Evolutionary conservation across 2,113 vertebrate species (phyloP).

Genomic region (Sinocyclocheilus rhinocerous): DNA sequence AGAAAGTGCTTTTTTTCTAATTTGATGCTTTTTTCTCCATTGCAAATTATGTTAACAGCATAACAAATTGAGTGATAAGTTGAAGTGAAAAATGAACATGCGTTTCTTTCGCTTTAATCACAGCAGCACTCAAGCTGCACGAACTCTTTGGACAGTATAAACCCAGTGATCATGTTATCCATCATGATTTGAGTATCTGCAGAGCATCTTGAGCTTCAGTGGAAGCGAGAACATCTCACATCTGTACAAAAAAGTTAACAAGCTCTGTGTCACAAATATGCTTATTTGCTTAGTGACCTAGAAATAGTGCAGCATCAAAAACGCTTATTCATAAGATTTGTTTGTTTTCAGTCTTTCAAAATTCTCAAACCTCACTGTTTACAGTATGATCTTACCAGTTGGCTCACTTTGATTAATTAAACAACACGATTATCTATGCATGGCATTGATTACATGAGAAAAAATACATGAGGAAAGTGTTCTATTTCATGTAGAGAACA

Average conservation of each 20-base stretch:
- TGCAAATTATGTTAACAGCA: neutral
- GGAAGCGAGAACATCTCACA: neutral
- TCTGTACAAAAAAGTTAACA: slow-evolving; percentile 1
- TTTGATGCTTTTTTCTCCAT: neutral
- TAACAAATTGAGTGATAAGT: neutral
- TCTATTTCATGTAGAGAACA: neutral
- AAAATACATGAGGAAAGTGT: neutral
- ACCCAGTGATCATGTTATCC: neutral
- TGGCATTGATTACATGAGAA: neutral
- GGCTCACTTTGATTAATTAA: neutral
- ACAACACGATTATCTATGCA: neutral
- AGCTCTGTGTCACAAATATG: neutral
- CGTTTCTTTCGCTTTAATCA: neutral
- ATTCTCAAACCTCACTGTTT: neutral
- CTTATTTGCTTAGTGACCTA: slow-evolving; percentile 17
- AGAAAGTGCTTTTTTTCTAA: neutral
- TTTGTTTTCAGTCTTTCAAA: neutral
- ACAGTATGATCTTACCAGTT: neutral
- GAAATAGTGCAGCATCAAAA: neutral
- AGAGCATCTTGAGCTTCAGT: neutral
- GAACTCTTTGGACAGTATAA: neutral
- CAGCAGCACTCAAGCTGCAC: neutral
- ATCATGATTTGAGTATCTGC: neutral
- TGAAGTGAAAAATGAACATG: neutral
- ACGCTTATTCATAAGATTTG: neutral